Conservation (phyloP, 1,140 invertebrate species). For the Stegodyphus mimosarum region DNA sequence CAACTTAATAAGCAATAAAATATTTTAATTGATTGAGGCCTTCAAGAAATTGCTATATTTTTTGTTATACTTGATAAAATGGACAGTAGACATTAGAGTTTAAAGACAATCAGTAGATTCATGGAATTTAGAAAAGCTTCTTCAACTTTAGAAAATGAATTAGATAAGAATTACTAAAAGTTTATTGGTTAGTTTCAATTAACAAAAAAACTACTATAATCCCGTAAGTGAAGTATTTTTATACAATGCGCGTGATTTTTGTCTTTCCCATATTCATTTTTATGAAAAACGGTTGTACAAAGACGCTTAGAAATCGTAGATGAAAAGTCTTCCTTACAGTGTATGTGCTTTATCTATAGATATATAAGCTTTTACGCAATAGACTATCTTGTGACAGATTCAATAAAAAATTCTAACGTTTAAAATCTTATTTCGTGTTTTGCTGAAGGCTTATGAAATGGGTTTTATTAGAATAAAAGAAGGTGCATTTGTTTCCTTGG, state of each 20-base stretch:
- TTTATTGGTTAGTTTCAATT: constrained; percentile 14
- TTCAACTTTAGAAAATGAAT: constrained; percentile 34
- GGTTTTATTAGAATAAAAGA: too few relatives aligned
- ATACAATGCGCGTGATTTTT: constrained; percentile 27
- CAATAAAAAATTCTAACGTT: too few relatives aligned
- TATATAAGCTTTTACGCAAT: too few relatives aligned
- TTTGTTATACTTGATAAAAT: neutral
- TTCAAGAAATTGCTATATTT: neutral
- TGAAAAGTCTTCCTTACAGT: constrained; percentile 39
- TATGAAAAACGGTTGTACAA: constrained; percentile 37
- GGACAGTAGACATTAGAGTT: constrained; percentile 4
- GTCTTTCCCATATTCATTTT: constrained; percentile 17
- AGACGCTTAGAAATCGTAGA: constrained; percentile 46
- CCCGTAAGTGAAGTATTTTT: constrained; percentile 43
- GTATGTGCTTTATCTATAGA: too few relatives aligned
- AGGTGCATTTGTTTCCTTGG: too few relatives aligned
- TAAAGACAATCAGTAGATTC: constrained; percentile 51
- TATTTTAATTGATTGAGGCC: too few relatives aligned
- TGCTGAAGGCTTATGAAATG: too few relatives aligned
- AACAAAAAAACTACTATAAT: constrained; percentile 5
- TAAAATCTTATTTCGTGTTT: too few relatives aligned
- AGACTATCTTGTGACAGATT: too few relatives aligned
- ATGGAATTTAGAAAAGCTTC: constrained; percentile 43
- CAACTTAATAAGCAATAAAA: too few relatives aligned
- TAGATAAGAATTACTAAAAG: constrained; percentile 9